phyloP scores from a whole-genome alignment of 2,797 vertebrate species.

The Lepilemur ruficaudatus region DNA sequence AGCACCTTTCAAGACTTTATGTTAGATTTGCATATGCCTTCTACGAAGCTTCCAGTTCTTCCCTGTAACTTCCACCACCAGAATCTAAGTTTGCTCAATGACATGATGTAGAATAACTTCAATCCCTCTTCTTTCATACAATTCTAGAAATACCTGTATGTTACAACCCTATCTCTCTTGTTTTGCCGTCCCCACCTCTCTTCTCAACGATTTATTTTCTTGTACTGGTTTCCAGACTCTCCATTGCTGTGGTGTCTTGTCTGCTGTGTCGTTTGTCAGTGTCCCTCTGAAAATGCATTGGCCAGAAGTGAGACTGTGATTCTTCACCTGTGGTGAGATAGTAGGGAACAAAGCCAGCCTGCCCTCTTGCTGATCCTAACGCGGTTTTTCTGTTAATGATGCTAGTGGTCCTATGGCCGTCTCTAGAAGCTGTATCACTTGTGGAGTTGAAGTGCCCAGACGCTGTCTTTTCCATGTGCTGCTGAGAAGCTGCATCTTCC shows the following conservation, averaged over 20 bases:
- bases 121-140: not conserved
- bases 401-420: rapidly evolving
- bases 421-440: not conserved
- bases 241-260: not conserved
- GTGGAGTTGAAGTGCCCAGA: not conserved
- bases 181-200: not conserved
- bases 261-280: not conserved
- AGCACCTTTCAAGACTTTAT: not conserved
- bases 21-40: not conserved
- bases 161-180: not conserved
- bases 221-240: not conserved
- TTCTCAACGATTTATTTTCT: not conserved
- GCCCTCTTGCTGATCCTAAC: not conserved
- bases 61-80: not conserved
- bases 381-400: not conserved
- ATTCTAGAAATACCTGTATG: not conserved
- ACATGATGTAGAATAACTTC: not conserved
- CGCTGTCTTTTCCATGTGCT: rapidly evolving
- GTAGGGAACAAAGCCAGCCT: not conserved
- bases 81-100: not conserved
- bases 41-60: not conserved
- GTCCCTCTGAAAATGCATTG: not conserved
- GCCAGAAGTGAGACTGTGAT: not conserved
- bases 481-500: not conserved
- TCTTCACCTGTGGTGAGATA: not conserved